phyloP scores from a whole-genome alignment of 1,140 invertebrate genomes.

The Drosophila hydei region DNA sequence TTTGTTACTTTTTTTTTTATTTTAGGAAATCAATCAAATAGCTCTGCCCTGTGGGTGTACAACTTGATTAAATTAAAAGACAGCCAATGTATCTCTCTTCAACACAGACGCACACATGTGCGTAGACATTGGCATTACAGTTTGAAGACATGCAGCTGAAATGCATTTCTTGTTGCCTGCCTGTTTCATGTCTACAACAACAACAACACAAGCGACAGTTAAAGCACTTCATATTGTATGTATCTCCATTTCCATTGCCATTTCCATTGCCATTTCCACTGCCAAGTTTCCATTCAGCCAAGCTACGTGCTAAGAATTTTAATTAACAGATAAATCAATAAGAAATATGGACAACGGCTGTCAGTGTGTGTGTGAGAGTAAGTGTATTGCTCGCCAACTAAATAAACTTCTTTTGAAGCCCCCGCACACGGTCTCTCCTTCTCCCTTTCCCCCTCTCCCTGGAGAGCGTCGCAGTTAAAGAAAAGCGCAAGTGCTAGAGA shows the following conservation, averaged over 20 bases:
- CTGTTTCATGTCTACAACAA: slow-evolving; percentile 43
- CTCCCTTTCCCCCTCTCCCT: not conserved
- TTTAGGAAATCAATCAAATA: slow-evolving; percentile 75
- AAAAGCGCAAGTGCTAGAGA: slow-evolving; percentile 65
- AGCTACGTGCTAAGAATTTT: slow-evolving; percentile 81
- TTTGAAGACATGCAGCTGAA: slow-evolving; percentile 77
- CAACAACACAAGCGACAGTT: slow-evolving; percentile 5
- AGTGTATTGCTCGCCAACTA: slow-evolving; percentile 63
- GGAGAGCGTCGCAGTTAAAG: slow-evolving; percentile 29
- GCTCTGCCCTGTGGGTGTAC: slow-evolving; percentile 7
- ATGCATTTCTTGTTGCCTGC: slow-evolving; percentile 74
- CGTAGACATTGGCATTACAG: slow-evolving; percentile 68
- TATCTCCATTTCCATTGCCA: slow-evolving; percentile 38
- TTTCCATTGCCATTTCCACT: slow-evolving; percentile 13
- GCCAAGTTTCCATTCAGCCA: slow-evolving; percentile 42
- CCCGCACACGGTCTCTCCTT: not conserved
- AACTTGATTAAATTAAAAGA: slow-evolving; percentile 79
- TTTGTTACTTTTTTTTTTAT: slow-evolving; percentile 32
- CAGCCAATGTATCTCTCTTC: slow-evolving; percentile 63
- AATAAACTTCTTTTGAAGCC: slow-evolving; percentile 65
- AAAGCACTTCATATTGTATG: slow-evolving; percentile 46
- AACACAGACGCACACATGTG: slow-evolving; percentile 25
- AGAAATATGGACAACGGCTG: slow-evolving; percentile 81
- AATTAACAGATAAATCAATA: slow-evolving; percentile 83
- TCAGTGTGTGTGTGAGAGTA: slow-evolving; percentile 48